Base-by-base conservation (phyloP, 2,113 vertebrate genomes). In the Litocranius walleri region DNA sequence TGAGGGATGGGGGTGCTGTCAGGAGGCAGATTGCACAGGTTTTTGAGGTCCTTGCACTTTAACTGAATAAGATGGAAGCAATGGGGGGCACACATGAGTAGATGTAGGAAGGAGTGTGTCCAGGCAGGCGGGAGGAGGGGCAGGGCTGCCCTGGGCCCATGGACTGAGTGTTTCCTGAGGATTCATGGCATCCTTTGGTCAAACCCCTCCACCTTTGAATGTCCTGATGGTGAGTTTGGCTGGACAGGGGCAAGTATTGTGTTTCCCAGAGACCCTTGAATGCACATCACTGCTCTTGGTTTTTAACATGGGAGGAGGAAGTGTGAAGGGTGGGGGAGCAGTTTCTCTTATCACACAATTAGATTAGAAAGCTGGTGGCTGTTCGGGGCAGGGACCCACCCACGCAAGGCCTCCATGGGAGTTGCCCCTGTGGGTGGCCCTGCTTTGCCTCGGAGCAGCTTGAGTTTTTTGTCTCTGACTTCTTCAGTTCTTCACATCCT, bases 331-430 rank as follows among this genome's bases (percentile, higher is more conserved):
- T 62, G 54, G 67, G 87, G 85, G 33, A 88, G 45, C 9, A 52
- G 29, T 62, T 91, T 83, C 56, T 93, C 94, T 87, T 64, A 92
- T 87, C 97, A 64, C 61, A 77, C 56, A 89, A 21, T 95, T 91
- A 89, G 50, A 85, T 89, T 91, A 97, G 89, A 91, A 96, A 95
- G 56, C 89, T 80, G 30, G 50, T 93, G 71, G 82, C 40, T 50
- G 71, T 71, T 95, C 59, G 0, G 78, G 62, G 57, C 43, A 54
- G 36, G 30, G 43, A 71, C 56, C 43, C 64, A 67, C 71, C 82
- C 88, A 19, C n/a, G 21, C 1, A 15, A n/a, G 85, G 33, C 86
- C 61, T 61, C 40, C 17, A 56, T 59, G 43, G 23, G 36, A 48
- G 45, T 21, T 67, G 27, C 50, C 59, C 71, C n/a, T n/a, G 84